Percentiles rank a stretch among this genome's conserved stretches.
Conservation (phyloP, 1,140 invertebrate species). For the Chrysomallon squamiferum region DNA sequence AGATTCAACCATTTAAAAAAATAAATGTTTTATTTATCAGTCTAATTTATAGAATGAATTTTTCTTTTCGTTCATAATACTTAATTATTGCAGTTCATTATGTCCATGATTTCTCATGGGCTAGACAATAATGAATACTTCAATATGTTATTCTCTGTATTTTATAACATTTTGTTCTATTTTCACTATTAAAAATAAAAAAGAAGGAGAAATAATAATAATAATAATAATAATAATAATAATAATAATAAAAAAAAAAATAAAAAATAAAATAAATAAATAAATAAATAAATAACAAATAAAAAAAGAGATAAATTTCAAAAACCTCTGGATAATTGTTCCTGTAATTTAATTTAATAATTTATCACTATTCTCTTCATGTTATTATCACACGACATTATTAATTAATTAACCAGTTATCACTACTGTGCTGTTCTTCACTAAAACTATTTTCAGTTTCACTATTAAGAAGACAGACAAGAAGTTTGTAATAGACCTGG, state of each 20-base stretch:
- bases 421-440: no score
- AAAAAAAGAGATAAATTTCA: no score
- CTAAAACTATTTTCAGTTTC: no score
- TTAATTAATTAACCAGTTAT: no score
- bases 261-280: no score
- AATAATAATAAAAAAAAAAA: no score
- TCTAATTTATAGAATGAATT: not conserved
- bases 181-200: not conserved
- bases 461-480: conserved; percentile 10
- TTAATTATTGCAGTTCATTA: not conserved
- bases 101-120: not conserved
- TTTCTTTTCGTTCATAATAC: not conserved
- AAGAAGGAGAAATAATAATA: not conserved
- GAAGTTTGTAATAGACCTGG: conserved; percentile 11
- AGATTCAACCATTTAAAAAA: not conserved
- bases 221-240: no score
- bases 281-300: no score
- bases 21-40: not conserved
- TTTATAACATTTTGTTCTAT: not conserved
- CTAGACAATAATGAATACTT: not conserved
- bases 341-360: no score
- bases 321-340: no score
- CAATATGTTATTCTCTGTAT: not conserved
- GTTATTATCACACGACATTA: no score
- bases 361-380: no score